Evolutionary conservation across 2,888 invertebrate species (phyloP).

Genomic region (Orthosia gracilis): DNA sequence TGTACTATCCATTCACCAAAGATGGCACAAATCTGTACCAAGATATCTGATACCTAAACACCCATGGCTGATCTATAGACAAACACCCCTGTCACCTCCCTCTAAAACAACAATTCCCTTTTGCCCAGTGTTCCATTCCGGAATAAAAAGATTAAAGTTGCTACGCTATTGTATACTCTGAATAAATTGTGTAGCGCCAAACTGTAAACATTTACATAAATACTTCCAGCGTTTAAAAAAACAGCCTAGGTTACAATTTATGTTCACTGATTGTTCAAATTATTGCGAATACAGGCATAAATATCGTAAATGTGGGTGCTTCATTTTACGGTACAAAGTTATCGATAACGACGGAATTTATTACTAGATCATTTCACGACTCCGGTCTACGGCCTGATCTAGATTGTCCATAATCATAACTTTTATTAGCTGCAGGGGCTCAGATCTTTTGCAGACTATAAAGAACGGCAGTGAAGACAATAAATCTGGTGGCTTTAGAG

Average conservation of each 20-base stretch:
- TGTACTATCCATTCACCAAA: neutral
- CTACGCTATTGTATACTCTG: neutral
- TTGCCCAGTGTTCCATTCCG: neutral
- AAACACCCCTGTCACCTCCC: neutral
- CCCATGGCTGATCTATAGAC: neutral
- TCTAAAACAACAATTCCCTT: neutral
- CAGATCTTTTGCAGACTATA: constrained; percentile 31
- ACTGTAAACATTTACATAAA: constrained; percentile 27
- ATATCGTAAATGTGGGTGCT: constrained; percentile 39
- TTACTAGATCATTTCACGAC: constrained; percentile 55
- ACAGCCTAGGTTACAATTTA: constrained; percentile 21
- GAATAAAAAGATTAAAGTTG: constrained; percentile 20
- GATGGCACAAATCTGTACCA: neutral
- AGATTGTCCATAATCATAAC: constrained; percentile 55
- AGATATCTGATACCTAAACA: neutral
- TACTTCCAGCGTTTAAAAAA: constrained; percentile 19
- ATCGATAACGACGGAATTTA: constrained; percentile 55
- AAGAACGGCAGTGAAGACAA: constrained; percentile 40
- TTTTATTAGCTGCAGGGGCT: constrained; percentile 47
- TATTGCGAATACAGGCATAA: constrained; percentile 39
- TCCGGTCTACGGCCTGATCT: constrained; percentile 39
- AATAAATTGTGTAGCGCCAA: constrained; percentile 19
- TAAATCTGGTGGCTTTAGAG: constrained; percentile 37
- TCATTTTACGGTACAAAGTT: constrained; percentile 45
- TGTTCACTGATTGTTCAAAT: constrained; percentile 40